Evolutionary conservation across 2,888 invertebrate genomes (phyloP), one percentile per base, ranked within the genome.

Genomic region (Bombyx huttoni): DNA sequence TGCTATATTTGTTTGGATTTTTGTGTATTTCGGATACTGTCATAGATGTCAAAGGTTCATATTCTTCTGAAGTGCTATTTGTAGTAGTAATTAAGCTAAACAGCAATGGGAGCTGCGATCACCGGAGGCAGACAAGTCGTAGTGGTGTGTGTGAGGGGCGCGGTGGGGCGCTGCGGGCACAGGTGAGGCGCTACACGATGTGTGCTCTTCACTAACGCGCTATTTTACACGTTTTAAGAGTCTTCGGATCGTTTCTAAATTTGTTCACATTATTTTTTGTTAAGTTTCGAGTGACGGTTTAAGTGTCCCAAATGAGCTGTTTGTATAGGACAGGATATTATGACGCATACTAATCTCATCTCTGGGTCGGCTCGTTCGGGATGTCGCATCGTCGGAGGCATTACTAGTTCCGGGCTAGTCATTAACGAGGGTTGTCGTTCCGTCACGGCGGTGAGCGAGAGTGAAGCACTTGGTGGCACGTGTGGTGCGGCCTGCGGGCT

Each of bases 231-330:
- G 72, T 80, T 71, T 75, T 70, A 70, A 80, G 74, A 65, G 72
- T 63, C 58, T 68, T 68, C 69, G 73, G 69, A 67, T 76, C 73
- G 71, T 76, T 75, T 76, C 68, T 73, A 72, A 80, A 81, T 79
- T 80, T 78, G 80, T 80, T 65, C 67, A 65, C 65, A 69, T 61
- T 35, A 61, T 78, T 84, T 83, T 83, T 81, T 81, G 79, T 76
- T 53, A 52, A 57, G 57, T 61, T 68, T 78, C 63, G 73, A 75
- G 75, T 75, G 82, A 79, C 75, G 75, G 72, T 68, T 79, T 70
- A 73, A 86, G 84, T 82, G 80, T 78, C 73, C 70, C 66, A 78
- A 77, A 75, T 75, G 78, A 81, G 68, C 75, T 85, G 72, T 86
- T 86, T 85, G 83, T 73, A 75, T 74, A 84, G 83, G 83, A 70